A percentile compares a stretch with the other conserved stretches of the same genome.
These are phyloP conservation scores for Cosmia pyralina DNA, from an alignment of 2,888 invertebrate species.

Conservation along the genomic window DNA sequence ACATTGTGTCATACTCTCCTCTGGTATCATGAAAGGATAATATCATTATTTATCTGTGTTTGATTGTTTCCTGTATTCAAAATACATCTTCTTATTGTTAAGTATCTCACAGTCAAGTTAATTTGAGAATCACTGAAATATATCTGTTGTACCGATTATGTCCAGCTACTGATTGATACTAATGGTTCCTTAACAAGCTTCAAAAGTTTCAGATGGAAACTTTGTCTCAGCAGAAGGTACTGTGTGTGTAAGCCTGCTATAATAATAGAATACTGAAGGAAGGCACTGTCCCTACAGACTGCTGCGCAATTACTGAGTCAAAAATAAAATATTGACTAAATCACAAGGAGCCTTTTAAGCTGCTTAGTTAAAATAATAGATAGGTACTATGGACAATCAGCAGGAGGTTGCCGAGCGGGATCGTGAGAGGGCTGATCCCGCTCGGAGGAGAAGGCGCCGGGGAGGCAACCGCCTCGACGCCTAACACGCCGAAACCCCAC, in stretches of 20 bases:
- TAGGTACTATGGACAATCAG: too few species aligned
- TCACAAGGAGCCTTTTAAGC: too few species aligned
- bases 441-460: too few species aligned
- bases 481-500: too few species aligned
- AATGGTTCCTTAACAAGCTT: conserved; percentile 46
- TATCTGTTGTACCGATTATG: background rate
- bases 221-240: background rate
- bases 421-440: too few species aligned
- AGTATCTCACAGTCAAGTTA: background rate
- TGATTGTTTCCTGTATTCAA: background rate
- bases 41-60: background rate
- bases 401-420: too few species aligned
- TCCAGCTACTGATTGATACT: conserved; percentile 40
- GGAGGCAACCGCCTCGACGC: too few species aligned
- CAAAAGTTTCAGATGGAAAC: background rate
- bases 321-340: background rate
- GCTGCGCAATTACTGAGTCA: background rate
- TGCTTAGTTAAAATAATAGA: too few species aligned
- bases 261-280: background rate
- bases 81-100: background rate
- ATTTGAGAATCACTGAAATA: background rate
- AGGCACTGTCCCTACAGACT: background rate
- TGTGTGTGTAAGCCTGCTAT: background rate
- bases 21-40: background rate
- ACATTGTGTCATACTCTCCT: conserved; percentile 8